phyloP scores from a whole-genome alignment of 2,113 vertebrate genomes.

The Apeltes quadracus region DNA sequence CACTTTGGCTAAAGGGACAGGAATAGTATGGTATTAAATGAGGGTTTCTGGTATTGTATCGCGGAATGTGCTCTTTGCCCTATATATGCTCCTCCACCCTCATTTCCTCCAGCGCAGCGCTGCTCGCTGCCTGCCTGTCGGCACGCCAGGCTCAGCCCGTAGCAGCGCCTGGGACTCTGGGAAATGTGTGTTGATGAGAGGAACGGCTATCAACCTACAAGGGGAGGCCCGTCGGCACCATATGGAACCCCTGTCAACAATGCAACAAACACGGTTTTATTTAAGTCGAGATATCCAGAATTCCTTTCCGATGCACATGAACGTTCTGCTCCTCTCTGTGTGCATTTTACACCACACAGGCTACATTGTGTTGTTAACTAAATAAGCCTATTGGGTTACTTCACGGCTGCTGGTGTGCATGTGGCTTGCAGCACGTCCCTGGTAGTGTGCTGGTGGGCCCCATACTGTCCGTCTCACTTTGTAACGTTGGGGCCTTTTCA shows the following conservation, averaged over 20 bases:
- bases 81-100: conserved; percentile 65
- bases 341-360: conserved; percentile 8
- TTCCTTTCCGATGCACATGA: background rate
- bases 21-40: conserved; percentile 79
- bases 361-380: conserved; percentile 15
- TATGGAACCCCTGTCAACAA: background rate
- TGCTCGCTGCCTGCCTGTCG: conserved; percentile 23
- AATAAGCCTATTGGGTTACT: conserved; percentile 49
- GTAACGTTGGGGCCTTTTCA: conserved; percentile 14
- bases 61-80: conserved; percentile 77
- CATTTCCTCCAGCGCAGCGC: conserved; percentile 48
- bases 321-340: background rate
- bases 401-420: conserved; percentile 57
- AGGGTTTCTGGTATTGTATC: conserved; percentile 77
- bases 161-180: background rate
- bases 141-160: conserved; percentile 12
- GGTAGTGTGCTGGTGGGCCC: conserved; percentile 8
- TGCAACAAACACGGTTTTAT: background rate
- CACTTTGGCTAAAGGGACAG: conserved; percentile 74
- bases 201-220: background rate
- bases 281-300: background rate
- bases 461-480: conserved; percentile 32
- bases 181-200: conserved; percentile 1
- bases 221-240: background rate
- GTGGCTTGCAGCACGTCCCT: conserved; percentile 33